Percentiles rank a stretch among this genome's conserved stretches.
Conservation (phyloP, 2,113 vertebrate species). For the Sterrhoptilus dennistouni region DNA sequence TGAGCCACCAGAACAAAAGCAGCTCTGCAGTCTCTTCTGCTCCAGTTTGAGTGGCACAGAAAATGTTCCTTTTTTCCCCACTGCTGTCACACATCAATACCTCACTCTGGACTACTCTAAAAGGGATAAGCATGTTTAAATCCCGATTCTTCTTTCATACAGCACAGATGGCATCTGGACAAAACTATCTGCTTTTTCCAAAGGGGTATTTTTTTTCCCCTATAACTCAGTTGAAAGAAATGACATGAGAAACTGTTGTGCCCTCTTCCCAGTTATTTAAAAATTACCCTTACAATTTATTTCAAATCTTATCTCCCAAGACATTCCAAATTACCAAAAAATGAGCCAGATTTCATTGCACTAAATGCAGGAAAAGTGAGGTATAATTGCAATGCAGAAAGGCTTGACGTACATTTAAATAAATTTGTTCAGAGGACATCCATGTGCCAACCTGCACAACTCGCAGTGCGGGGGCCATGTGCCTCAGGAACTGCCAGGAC, state of each 20-base stretch:
- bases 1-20: background rate
- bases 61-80: background rate
- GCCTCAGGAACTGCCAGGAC: background rate
- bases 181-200: background rate
- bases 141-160: background rate
- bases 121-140: background rate
- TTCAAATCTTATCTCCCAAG: background rate
- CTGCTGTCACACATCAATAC: background rate
- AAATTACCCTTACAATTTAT: background rate
- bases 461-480: background rate
- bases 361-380: background rate
- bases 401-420: rapidly evolving
- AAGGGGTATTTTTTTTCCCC: background rate
- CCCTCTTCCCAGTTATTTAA: background rate
- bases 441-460: background rate
- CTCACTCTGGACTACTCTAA: background rate
- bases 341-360: background rate
- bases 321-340: background rate
- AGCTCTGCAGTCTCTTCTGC: background rate
- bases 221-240: background rate
- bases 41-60: background rate
- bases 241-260: rapidly evolving
- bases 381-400: background rate
- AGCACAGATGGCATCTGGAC: background rate
- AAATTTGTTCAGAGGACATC: background rate